Percentiles rank a stretch among this genome's conserved stretches.
Conservation (phyloP, 2,888 invertebrate genomes). For the Temnothorax unifasciatus region DNA sequence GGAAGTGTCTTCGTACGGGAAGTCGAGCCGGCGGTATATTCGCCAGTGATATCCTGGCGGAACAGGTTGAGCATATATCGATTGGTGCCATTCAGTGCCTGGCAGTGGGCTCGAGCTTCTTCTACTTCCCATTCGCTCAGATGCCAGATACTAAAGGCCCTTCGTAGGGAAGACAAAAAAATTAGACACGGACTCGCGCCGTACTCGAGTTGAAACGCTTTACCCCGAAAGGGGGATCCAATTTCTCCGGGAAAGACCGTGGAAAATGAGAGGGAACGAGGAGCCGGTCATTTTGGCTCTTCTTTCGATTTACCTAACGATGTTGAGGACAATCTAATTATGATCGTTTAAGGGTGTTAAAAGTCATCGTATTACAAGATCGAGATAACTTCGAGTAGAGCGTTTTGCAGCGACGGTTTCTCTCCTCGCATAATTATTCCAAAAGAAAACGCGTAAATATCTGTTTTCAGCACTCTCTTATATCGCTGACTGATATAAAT, state of each 20-base stretch:
- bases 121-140: slow-evolving; percentile 72
- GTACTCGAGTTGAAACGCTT: background rate
- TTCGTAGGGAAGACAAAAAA: slow-evolving; percentile 55
- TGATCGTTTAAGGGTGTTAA: background rate
- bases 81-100: slow-evolving; percentile 85
- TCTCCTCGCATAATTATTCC: background rate
- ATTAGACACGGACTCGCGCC: background rate
- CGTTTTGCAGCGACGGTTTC: background rate
- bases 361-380: background rate
- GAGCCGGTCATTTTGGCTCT: background rate
- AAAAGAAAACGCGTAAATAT: background rate
- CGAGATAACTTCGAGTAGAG: background rate
- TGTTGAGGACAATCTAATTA: background rate
- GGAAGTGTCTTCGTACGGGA: slow-evolving; percentile 61
- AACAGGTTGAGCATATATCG: slow-evolving; percentile 78
- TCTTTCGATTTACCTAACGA: background rate
- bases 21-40: slow-evolving; percentile 65
- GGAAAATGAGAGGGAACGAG: background rate
- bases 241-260: background rate
- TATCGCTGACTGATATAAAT: background rate
- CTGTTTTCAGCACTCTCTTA: background rate
- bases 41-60: slow-evolving; percentile 69
- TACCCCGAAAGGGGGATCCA: background rate
- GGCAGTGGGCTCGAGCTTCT: slow-evolving; percentile 76
- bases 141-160: slow-evolving; percentile 69